phyloP scores from a whole-genome alignment of 2,888 invertebrate species.

The Strigamia maritima region DNA sequence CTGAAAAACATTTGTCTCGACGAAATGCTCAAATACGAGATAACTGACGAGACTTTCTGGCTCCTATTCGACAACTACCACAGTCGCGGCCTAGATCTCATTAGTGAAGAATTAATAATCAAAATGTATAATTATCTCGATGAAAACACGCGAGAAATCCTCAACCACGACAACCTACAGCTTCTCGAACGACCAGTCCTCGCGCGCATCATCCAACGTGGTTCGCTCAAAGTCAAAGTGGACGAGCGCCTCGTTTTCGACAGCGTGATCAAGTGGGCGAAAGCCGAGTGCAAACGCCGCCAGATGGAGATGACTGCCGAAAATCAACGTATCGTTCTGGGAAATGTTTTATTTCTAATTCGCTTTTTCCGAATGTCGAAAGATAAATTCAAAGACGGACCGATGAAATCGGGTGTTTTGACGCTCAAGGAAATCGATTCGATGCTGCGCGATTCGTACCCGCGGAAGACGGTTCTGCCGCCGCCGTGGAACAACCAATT shows the following conservation, averaged over 20 bases:
- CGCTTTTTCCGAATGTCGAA: not conserved
- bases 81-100: not conserved
- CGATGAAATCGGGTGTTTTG: not conserved
- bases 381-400: not conserved
- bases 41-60: not conserved
- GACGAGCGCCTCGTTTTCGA: not conserved
- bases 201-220: not conserved
- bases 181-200: not conserved
- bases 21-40: not conserved
- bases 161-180: not conserved
- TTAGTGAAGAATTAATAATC: not conserved
- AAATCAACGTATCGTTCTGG: not conserved
- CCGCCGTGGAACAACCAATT: not conserved
- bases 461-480: not conserved
- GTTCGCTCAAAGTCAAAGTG: not conserved
- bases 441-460: not conserved
- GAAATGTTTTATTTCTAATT: not conserved
- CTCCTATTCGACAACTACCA: not conserved
- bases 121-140: conserved; percentile 10
- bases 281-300: not conserved
- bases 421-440: not conserved
- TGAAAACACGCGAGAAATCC: not conserved
- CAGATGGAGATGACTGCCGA: not conserved
- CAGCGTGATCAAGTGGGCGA: not conserved
- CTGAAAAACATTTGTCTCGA: not conserved